Evolutionary conservation across 1,140 invertebrate species (phyloP).

Genomic region (Drosophila bipectinata): DNA sequence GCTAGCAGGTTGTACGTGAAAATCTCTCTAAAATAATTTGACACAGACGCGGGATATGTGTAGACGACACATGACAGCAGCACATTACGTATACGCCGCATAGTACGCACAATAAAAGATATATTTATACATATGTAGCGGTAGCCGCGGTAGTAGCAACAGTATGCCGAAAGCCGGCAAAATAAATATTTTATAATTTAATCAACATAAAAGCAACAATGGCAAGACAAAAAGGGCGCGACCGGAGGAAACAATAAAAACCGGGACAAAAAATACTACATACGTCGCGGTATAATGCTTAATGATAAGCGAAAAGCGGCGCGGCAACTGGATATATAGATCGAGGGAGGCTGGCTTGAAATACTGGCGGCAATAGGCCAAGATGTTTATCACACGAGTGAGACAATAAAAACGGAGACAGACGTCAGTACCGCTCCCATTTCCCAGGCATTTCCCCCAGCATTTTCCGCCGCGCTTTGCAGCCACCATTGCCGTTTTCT

Average conservation of each 20-base stretch:
- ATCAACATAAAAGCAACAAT: constrained; percentile 83
- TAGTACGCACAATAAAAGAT: constrained; percentile 58
- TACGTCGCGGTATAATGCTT: constrained; percentile 75
- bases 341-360: constrained; percentile 35
- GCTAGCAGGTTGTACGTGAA: neutral
- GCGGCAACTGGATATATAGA: constrained; percentile 2
- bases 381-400: constrained; percentile 80
- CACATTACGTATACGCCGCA: constrained; percentile 58
- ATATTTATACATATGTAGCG: constrained; percentile 57
- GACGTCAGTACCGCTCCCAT: constrained; percentile 41
- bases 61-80: constrained; percentile 35
- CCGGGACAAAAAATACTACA: constrained; percentile 50
- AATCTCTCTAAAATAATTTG: constrained; percentile 33
- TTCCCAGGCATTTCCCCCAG: constrained; percentile 2
- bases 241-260: constrained; percentile 58
- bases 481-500: constrained; percentile 4
- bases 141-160: constrained; percentile 10
- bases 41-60: constrained; percentile 1
- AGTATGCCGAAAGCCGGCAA: constrained; percentile 29
- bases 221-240: constrained; percentile 43
- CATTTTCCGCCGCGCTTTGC: neutral
- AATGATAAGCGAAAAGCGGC: constrained; percentile 66
- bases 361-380: constrained; percentile 76
- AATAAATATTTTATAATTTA: constrained; percentile 83
- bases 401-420: constrained; percentile 79